A percentile compares a stretch with the other conserved stretches of the same genome.
These are phyloP conservation scores for Aldabrachelys gigantea DNA, from an alignment of 2,113 vertebrate genomes.

Conservation along the genomic window DNA sequence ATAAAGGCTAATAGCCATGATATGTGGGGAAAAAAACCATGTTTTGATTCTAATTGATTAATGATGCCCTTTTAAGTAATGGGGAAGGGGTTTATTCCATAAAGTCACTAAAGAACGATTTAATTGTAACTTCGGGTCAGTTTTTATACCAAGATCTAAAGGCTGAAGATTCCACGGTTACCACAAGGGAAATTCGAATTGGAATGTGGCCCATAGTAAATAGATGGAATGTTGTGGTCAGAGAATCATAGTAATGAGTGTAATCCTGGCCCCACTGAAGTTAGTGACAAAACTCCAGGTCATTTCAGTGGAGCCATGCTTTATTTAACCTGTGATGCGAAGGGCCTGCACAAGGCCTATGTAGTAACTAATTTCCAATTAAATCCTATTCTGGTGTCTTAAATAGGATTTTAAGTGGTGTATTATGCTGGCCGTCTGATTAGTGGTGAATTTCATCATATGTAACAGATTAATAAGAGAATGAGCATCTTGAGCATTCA, in stretches of 20 bases:
- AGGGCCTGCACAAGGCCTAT: neutral
- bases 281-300: neutral
- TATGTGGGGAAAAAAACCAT: neutral
- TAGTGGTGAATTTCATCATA: neutral
- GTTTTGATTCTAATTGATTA: neutral
- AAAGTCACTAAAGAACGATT: slow-evolving; percentile 1
- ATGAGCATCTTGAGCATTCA: neutral
- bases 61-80: neutral
- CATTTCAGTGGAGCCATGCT: slow-evolving; percentile 34
- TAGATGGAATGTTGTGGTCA: slow-evolving; percentile 29
- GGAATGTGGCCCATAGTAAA: slow-evolving; percentile 7
- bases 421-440: slow-evolving; percentile 12
- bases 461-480: neutral
- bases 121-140: neutral
- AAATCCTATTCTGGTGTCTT: slow-evolving; percentile 12
- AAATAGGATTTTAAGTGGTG: slow-evolving; percentile 11
- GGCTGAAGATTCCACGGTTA: slow-evolving; percentile 3
- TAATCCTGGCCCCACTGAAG: neutral
- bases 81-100: neutral
- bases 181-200: slow-evolving; percentile 28
- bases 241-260: slow-evolving; percentile 30
- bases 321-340: slow-evolving; percentile 21
- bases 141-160: neutral
- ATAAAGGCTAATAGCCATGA: neutral
- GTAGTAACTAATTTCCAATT: slow-evolving; percentile 45